Base-by-base conservation (phyloP, 2,113 vertebrate genomes). In the Malurus melanocephalus region DNA sequence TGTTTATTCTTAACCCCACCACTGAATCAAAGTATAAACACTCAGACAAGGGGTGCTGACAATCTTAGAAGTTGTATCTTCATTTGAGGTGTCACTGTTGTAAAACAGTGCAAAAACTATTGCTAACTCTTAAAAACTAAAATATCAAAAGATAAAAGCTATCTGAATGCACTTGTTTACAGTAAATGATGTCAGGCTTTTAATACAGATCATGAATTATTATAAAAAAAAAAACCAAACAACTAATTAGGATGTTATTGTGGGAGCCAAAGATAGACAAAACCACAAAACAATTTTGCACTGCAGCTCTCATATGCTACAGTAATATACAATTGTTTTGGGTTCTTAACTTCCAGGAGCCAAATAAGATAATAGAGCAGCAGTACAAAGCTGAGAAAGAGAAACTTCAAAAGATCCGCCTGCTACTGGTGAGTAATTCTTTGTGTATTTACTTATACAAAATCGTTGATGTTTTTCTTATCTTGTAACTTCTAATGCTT, bases 331-430 rank as follows among this genome's bases (percentile, higher is more conserved):
- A 66, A 13, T 43, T 87, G 6, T 22, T 81, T 81, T 72, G 78
- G 59, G 53, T 85, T 91, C 93, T 86, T 35, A 52, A 85, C 77
- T 94, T 94, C 78, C 91, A 99, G 99, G 98, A 99, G 95, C 97
- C 98, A 26, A 97, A 96, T 84, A 95, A 97, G 74, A 91, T 98
- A 45, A 98, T 99, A 86, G 98, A 99, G 71, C 97, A 98, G 88
- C 98, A 99, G 79, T 98, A 99, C 96, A 97, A 96, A 89, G 90
- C 96, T 26, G 99, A 99, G 91, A 96, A 97, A 91, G 99, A 99
- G n/a, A 99, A 99, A 53, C 98, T 99, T 14, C 98, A 99, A 85
- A 99, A 99, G 97, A 99, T 99, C 86, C 98, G 99, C 4, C 97
- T 99, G 73, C 96, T 99, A 30, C 96, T 99, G 98, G 99, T 99